Conservation (phyloP, 2,113 vertebrate species). For the Pipra filicauda region DNA sequence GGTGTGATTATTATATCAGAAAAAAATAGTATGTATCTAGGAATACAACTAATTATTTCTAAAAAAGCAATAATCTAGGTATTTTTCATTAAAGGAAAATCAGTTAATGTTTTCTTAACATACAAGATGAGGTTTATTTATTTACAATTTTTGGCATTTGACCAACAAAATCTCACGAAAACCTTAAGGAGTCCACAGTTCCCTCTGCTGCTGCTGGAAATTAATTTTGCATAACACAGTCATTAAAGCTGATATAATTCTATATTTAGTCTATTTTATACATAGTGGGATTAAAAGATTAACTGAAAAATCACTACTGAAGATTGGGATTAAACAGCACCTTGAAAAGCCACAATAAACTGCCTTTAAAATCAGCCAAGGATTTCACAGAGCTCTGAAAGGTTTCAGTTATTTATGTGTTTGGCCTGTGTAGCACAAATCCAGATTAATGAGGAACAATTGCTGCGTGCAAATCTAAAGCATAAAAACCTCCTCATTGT, state of each 20-base stretch:
- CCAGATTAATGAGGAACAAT: constrained; percentile 68
- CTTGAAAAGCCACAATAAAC: constrained; percentile 57
- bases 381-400: constrained; percentile 48
- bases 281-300: constrained; percentile 42
- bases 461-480: constrained; percentile 47
- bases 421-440: constrained; percentile 55
- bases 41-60: background rate
- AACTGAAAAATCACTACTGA: constrained; percentile 47
- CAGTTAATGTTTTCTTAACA: background rate
- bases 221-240: background rate
- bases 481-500: background rate
- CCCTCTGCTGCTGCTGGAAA: constrained; percentile 34
- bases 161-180: constrained; percentile 27
- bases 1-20: background rate
- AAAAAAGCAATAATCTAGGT: background rate
- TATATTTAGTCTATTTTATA: constrained; percentile 23
- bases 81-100: background rate
- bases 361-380: constrained; percentile 55
- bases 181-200: background rate
- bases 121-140: background rate
- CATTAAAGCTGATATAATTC: constrained; percentile 32
- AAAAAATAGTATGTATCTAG: background rate
- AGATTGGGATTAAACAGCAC: constrained; percentile 61
- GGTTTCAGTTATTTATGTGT: constrained; percentile 67
- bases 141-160: constrained; percentile 3